A percentile compares a stretch with the other conserved stretches of the same genome.
Evolutionary conservation across 1,140 invertebrate genomes (phyloP).

Genomic region (Drosophila obscura): DNA sequence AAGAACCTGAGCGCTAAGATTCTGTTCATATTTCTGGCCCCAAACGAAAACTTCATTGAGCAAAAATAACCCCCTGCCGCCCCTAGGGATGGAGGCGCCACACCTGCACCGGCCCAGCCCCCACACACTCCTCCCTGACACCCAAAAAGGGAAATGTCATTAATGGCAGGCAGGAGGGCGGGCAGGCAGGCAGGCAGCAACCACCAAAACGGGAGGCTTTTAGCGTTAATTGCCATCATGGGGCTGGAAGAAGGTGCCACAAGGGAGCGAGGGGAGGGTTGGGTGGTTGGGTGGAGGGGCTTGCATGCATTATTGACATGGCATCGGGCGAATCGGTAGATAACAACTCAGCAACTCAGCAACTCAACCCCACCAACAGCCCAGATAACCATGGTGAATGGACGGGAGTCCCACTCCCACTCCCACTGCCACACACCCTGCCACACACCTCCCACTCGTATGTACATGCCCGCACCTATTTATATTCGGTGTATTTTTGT

Average conservation of each 20-base stretch:
- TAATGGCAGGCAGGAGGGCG: conserved; percentile 17
- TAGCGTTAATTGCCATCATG: conserved; percentile 56
- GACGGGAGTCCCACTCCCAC: no score
- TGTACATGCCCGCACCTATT: neutral
- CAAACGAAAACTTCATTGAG: no score
- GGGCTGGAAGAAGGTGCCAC: conserved; percentile 13
- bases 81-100: neutral
- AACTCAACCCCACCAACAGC: no score
- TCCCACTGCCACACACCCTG: no score
- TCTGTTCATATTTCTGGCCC: no score
- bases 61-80: no score
- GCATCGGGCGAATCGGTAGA: conserved; percentile 59
- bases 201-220: conserved; percentile 40
- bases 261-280: neutral
- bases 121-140: conserved; percentile 2
- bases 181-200: neutral
- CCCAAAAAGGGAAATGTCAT: conserved; percentile 26
- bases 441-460: neutral
- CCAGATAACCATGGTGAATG: conserved; percentile 73
- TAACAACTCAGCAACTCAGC: conserved; percentile 42
- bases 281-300: conserved; percentile 23
- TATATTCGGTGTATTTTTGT: neutral
- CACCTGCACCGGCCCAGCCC: conserved; percentile 21
- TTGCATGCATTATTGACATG: conserved; percentile 73
- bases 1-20: no score